Evolutionary conservation across 2,113 vertebrate species (phyloP).

Genomic region (Aspidoscelis tigris): DNA sequence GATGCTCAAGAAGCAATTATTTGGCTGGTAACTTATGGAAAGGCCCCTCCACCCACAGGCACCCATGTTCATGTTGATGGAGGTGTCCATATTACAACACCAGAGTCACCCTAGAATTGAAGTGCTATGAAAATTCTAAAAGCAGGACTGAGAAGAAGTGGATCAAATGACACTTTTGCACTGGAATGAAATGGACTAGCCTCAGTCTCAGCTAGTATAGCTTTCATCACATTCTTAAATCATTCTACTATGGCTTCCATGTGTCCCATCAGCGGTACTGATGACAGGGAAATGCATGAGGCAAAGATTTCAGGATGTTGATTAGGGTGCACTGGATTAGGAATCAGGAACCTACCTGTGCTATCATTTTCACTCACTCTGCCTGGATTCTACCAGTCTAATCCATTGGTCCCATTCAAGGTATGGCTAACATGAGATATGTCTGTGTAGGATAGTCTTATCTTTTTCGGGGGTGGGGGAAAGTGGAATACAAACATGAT

Average conservation of each 20-base stretch:
- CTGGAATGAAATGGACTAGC: no score
- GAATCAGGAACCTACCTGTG: neutral
- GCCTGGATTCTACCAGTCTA: neutral
- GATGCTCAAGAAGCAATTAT: no score
- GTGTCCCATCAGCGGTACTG: neutral
- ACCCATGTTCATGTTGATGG: no score
- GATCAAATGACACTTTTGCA: no score
- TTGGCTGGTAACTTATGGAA: no score
- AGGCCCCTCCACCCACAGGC: no score
- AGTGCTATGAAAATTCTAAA: no score
- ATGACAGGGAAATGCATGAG: neutral
- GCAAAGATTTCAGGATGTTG: neutral
- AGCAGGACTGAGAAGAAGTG: no score
- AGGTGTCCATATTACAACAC: no score
- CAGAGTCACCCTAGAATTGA: no score
- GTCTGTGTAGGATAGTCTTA: neutral
- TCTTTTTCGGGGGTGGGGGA: neutral
- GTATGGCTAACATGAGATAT: neutral
- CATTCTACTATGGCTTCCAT: neutral
- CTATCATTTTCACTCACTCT: neutral
- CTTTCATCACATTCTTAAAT: neutral
- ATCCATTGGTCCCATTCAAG: no score
- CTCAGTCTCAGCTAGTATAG: neutral
- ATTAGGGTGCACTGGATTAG: neutral
- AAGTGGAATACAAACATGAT: neutral